Conservation (phyloP, 2,113 vertebrate genomes). For the Porphyrio hochstetteri region DNA sequence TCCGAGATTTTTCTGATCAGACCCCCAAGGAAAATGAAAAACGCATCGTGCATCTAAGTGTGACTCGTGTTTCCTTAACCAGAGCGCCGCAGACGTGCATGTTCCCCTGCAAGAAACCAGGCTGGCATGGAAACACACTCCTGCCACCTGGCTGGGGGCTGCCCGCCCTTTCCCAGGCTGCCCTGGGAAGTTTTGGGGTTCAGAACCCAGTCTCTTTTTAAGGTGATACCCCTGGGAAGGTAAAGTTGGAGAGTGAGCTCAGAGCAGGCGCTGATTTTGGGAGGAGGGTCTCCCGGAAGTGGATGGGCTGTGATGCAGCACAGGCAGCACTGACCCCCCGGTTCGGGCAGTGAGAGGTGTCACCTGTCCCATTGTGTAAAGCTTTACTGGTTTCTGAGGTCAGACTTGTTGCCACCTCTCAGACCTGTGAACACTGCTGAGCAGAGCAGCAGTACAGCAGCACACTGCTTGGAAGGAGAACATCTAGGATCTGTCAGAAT, state of each 20-base stretch:
- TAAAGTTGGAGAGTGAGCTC: too few species aligned
- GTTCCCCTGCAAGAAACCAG: not conserved
- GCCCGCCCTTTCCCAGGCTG: not conserved
- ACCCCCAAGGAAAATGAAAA: constrained; percentile 15
- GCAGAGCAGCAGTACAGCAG: not conserved
- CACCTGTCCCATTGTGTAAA: not conserved
- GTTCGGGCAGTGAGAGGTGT: accelerated
- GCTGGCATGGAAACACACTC: not conserved
- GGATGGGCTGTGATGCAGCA: accelerated
- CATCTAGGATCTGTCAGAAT: too few species aligned
- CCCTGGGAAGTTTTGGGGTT: not conserved
- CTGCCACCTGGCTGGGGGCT: not conserved
- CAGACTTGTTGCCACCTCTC: constrained; percentile 41
- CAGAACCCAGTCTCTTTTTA: not conserved
- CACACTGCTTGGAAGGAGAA: not conserved
- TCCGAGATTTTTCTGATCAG: not conserved
- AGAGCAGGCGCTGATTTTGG: too few species aligned
- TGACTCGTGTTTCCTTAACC: not conserved
- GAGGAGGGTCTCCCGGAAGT: not conserved
- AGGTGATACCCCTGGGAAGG: not conserved
- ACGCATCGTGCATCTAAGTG: not conserved
- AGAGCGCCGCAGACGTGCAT: not conserved
- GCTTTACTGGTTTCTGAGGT: constrained; percentile 19
- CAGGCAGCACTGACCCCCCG: not conserved
- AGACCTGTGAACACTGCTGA: not conserved